Conservation (phyloP, 2,113 vertebrate genomes). For the Lasiurus borealis region DNA sequence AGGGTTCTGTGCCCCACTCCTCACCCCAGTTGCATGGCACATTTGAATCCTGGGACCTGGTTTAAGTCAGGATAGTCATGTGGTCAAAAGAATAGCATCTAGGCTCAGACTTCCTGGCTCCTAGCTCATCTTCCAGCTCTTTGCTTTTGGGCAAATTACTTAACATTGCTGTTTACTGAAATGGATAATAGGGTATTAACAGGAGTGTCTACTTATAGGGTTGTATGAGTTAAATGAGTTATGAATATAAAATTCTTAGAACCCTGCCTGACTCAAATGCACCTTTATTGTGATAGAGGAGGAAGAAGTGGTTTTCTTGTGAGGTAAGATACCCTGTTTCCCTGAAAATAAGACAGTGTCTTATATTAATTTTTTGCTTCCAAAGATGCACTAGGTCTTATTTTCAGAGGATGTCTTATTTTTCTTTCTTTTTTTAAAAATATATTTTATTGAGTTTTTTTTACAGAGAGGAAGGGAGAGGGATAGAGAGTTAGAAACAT, state of each 20-base stretch:
- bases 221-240: not conserved
- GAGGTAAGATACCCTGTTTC: not conserved
- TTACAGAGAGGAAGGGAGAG: no score
- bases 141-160: conserved; percentile 44
- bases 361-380: no score
- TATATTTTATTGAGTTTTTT: no score
- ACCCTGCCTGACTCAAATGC: not conserved
- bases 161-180: conserved; percentile 28
- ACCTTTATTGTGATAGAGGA: not conserved
- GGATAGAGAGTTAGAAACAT: no score
- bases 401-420: no score
- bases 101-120: not conserved
- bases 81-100: not conserved
- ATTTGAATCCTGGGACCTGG: not conserved
- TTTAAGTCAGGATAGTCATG: not conserved
- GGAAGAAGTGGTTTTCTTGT: not conserved
- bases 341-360: no score
- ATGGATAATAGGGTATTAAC: not conserved
- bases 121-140: not conserved
- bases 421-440: no score
- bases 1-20: not conserved
- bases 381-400: no score
- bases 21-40: not conserved
- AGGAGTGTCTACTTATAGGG: not conserved
- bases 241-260: conserved; percentile 25